phyloP scores from a whole-genome alignment of 2,797 vertebrate genomes.

The Pyrocephalus nanus region DNA sequence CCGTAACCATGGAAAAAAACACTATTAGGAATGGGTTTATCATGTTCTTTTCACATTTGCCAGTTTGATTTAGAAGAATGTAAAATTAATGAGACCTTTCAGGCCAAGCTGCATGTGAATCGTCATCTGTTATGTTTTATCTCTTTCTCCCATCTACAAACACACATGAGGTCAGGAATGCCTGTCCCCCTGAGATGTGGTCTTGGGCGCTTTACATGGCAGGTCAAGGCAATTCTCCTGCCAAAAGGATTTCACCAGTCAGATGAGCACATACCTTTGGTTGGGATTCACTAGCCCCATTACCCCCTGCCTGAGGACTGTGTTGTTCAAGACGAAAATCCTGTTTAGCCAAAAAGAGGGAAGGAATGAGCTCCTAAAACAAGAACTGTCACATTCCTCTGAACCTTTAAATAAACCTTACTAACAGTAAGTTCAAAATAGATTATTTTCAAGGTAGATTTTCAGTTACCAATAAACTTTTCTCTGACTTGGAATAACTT shows the following conservation, averaged over 20 bases:
- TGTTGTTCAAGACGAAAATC: neutral
- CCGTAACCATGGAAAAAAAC: neutral
- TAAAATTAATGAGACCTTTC: constrained; percentile 50
- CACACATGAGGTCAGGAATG: neutral
- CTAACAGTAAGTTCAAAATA: neutral
- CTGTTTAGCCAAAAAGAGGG: neutral
- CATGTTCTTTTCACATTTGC: constrained; percentile 36
- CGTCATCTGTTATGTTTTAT: constrained; percentile 37
- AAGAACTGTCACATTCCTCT: neutral
- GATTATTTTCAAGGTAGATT: neutral
- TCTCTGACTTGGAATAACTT: neutral
- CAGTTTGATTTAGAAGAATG: constrained; percentile 46
- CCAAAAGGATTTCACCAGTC: constrained; percentile 29
- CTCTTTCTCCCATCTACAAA: neutral
- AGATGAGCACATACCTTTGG: constrained; percentile 36
- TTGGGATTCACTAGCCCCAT: neutral
- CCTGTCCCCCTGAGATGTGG: neutral
- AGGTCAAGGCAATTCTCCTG: neutral
- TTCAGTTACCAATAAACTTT: neutral
- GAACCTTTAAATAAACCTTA: neutral
- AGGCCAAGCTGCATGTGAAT: constrained; percentile 42
- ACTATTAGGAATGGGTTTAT: constrained; percentile 41
- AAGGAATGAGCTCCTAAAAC: neutral
- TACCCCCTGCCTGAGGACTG: constrained; percentile 5
- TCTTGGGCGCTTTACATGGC: neutral